Evolutionary conservation across 2,888 invertebrate genomes (phyloP).

Genomic region (Euproctis similis): DNA sequence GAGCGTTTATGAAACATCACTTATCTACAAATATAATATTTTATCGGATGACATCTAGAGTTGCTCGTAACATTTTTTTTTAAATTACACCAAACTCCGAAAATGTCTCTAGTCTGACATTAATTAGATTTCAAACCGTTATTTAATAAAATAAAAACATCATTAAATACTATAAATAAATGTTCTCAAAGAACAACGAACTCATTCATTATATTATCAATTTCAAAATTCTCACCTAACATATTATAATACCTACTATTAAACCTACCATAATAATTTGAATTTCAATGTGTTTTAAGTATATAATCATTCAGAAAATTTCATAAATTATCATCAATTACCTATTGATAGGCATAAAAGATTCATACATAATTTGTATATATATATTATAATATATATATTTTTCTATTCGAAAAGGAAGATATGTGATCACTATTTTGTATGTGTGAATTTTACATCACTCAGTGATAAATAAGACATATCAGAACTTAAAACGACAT

Average conservation of each 20-base stretch:
- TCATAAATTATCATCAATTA: conserved; percentile 34
- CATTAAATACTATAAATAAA: conserved; percentile 7
- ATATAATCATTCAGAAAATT: conserved; percentile 31
- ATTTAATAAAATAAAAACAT: neutral
- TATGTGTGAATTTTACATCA: conserved; percentile 43
- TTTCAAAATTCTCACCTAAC: conserved; percentile 19
- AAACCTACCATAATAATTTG: conserved; percentile 18
- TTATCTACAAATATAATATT: neutral
- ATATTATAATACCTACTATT: conserved; percentile 15
- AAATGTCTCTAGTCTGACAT: neutral
- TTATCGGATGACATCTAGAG: neutral
- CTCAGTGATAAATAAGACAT: conserved; percentile 46
- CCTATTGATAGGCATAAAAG: conserved; percentile 50
- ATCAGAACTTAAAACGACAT: conserved; percentile 30
- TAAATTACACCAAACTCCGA: no score
- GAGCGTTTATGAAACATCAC: neutral
- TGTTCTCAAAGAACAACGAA: conserved; percentile 23
- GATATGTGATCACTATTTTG: conserved; percentile 56
- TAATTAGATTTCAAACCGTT: conserved; percentile 1
- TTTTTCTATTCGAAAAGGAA: conserved; percentile 49
- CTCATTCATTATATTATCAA: conserved; percentile 13
- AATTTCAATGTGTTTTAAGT: conserved; percentile 22
- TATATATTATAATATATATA: conserved; percentile 24
- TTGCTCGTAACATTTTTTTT: no score
- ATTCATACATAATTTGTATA: conserved; percentile 33